Evolutionary conservation across 2,113 vertebrate species (phyloP).

Genomic region (Aptenodytes forsteri): DNA sequence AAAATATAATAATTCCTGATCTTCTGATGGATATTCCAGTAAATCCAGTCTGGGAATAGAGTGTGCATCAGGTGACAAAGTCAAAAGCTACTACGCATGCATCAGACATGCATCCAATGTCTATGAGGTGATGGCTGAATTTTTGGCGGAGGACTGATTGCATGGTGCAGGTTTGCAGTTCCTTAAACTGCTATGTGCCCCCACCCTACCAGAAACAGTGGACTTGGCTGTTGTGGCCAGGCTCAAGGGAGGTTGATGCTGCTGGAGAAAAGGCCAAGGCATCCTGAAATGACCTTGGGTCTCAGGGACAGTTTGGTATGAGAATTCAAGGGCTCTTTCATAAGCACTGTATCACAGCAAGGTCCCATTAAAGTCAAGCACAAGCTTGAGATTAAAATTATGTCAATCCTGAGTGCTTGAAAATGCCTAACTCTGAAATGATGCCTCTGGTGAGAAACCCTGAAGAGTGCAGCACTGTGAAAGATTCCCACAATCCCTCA

Average conservation of each 20-base stretch:
- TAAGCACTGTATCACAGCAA: background rate
- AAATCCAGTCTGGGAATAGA: background rate
- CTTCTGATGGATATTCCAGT: background rate
- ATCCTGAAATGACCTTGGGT: background rate
- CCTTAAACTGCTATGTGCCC: background rate
- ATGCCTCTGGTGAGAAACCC: background rate
- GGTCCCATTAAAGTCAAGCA: background rate
- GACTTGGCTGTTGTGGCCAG: rapidly evolving
- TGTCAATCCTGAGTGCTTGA: background rate
- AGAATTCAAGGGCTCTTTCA: background rate
- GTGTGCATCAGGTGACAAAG: background rate
- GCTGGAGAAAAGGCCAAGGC: background rate
- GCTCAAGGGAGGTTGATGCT: background rate
- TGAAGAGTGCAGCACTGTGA: background rate
- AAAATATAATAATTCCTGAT: background rate
- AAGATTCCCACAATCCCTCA: background rate
- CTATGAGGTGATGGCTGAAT: background rate
- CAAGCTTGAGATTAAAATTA: background rate
- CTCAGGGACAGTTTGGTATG: background rate
- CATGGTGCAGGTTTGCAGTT: background rate
- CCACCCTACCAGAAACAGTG: background rate
- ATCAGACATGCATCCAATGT: rapidly evolving
- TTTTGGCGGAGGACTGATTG: background rate
- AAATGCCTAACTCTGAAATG: background rate
- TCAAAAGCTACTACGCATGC: background rate